Percentiles rank a stretch among this genome's conserved stretches.
Conservation (phyloP, 2,113 vertebrate genomes). For the Phoenicopterus ruber region DNA sequence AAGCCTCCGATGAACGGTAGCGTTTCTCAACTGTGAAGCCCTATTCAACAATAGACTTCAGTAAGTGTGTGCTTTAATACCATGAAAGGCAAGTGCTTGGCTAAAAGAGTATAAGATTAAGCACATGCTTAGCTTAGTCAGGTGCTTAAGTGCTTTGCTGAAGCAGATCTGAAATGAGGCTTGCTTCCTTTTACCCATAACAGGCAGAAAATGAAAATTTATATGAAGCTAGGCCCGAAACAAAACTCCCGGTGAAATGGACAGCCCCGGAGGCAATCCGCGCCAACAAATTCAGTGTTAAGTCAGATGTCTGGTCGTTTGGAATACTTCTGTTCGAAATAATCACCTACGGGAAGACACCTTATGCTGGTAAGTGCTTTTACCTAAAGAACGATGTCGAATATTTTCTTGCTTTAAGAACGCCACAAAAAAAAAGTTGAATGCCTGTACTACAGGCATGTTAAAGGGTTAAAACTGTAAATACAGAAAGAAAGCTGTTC, state of each 20-base stretch:
- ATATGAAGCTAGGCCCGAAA: constrained; percentile 83
- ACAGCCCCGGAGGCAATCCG: constrained; percentile 89
- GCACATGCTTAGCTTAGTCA: background rate
- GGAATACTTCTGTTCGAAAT: constrained; percentile 95
- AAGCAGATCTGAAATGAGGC: background rate
- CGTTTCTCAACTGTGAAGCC: background rate
- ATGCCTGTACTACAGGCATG: background rate
- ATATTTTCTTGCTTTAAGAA: background rate
- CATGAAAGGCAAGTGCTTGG: background rate
- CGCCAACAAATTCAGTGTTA: constrained; percentile 85
- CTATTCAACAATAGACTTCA: background rate
- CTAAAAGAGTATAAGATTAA: background rate
- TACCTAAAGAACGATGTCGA: background rate
- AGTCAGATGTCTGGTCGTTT: constrained; percentile 97
- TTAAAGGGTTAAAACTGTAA: background rate
- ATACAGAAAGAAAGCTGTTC: background rate
- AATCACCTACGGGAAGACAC: constrained; percentile 90
- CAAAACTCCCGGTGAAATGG: constrained; percentile 96
- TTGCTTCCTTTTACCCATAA: constrained; percentile 27
- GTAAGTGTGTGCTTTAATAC: background rate
- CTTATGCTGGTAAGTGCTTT: constrained; percentile 85
- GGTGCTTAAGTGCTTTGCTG: background rate
- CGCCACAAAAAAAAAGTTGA: background rate
- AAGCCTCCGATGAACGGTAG: background rate
- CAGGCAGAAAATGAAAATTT: constrained; percentile 83